phyloP scores from a whole-genome alignment of 2,888 invertebrate species.

The Tryphoninae sp. region DNA sequence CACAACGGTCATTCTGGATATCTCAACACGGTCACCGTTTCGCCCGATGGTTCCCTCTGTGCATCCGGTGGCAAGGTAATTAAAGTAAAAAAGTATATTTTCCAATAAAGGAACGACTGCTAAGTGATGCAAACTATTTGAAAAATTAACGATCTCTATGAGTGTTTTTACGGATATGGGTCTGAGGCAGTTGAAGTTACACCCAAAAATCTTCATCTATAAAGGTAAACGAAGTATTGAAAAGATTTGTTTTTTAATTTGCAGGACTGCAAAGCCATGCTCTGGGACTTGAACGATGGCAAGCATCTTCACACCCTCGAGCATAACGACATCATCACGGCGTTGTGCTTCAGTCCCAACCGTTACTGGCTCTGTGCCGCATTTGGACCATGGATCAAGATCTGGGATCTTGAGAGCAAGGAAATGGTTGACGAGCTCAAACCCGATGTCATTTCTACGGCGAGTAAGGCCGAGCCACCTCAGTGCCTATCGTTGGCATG shows the following conservation, averaged over 20 bases:
- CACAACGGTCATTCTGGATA: conserved; percentile 98
- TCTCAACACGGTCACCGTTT: conserved; percentile 99
- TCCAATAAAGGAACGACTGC: conserved; percentile 7
- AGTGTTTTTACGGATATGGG: conserved; percentile 74
- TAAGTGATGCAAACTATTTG: conserved; percentile 58
- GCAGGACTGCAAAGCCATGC: conserved; percentile 98
- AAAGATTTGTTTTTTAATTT: conserved; percentile 46
- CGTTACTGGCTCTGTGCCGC: conserved; percentile 99
- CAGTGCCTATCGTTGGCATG: conserved; percentile 98
- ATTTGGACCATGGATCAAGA: conserved; percentile 98
- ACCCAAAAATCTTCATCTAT: background rate
- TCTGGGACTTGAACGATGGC: conserved; percentile 99
- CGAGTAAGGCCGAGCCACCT: conserved; percentile 94
- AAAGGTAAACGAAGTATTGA: background rate
- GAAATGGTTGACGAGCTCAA: conserved; percentile 99
- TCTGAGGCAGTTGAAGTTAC: conserved; percentile 63
- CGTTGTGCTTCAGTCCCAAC: conserved; percentile 99
- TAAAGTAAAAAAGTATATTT: conserved; percentile 18
- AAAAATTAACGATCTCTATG: conserved; percentile 67
- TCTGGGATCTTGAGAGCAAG: conserved; percentile 99
- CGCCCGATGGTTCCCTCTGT: conserved; percentile 99
- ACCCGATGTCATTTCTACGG: conserved; percentile 94
- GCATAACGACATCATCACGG: conserved; percentile 99
- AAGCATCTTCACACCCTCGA: conserved; percentile 99
- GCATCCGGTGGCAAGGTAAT: conserved; percentile 97